Conservation (phyloP, 2,888 invertebrate species). For the Strigamia crassipes region DNA sequence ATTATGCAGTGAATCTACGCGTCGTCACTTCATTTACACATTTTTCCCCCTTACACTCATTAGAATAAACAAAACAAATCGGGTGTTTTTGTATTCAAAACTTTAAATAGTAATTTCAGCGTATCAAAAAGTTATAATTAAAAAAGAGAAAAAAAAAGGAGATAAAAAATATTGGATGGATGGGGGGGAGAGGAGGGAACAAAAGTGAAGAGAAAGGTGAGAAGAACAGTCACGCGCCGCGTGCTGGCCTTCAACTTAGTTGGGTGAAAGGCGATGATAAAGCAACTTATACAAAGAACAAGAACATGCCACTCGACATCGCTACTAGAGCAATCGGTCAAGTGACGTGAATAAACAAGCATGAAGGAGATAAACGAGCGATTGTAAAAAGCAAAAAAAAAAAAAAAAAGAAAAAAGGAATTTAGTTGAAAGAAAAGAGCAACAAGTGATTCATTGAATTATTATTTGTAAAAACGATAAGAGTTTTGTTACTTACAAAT, state of each 20-base stretch:
- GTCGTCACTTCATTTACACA: not conserved
- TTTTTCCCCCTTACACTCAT: not conserved
- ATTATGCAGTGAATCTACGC: not conserved
- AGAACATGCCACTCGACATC: not conserved
- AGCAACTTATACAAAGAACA: slow-evolving; percentile 11
- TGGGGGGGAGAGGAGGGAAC: not conserved
- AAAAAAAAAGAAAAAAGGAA: not conserved
- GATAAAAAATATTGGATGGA: not conserved
- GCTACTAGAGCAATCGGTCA: slow-evolving; percentile 10
- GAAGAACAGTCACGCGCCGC: slow-evolving; percentile 21
- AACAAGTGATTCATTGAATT: not conserved
- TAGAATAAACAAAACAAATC: not conserved
- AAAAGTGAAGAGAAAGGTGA: slow-evolving; percentile 7
- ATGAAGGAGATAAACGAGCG: not conserved
- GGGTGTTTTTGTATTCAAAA: not conserved
- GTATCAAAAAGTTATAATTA: not conserved
- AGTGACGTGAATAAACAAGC: slow-evolving; percentile 16
- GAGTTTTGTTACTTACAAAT: slow-evolving; percentile 50
- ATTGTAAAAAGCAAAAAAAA: not conserved
- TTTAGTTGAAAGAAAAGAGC: not conserved
- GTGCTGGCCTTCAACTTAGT: slow-evolving; percentile 12
- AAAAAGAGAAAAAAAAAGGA: not conserved
- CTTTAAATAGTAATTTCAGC: not conserved
- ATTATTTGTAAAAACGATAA: not conserved
- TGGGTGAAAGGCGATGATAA: slow-evolving; percentile 12